Base-by-base conservation (phyloP, 1,140 invertebrate genomes). In the Saccostrea echinata region DNA sequence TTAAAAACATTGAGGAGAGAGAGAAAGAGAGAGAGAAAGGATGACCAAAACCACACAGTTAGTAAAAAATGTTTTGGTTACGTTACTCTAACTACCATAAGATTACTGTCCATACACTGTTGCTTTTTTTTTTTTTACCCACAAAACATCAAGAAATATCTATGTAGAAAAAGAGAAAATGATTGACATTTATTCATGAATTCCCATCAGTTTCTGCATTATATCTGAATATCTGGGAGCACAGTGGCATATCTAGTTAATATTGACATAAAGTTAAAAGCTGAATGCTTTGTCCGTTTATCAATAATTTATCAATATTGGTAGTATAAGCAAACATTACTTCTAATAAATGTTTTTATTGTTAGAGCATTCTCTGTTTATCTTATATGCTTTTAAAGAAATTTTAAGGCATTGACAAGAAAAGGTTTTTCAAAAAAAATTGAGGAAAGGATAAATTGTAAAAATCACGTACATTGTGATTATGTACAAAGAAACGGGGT, bases 71-170 rank as follows among this genome's bases (percentile, higher is more conserved):
- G 33, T 6, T 27, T 27, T 71, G 27, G 24, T 76, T 30, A 76
- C 27, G 16, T 16, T 64, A 21, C 21, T 76, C 68, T 76, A 76
- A 27, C 68, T 76, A 76, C 68, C 68, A 68, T 11, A 68, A 76
- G 24, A 76, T 33, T 71, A 71, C 68, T 71, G 30, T 33, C 30
- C 33, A 27, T 76, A 76, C 68, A 76, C 68, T 27, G 68, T 76
- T 43, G 43, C 9, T 43, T 43, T 4, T 43, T 3, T 43, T 43
- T 1, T 43, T 76, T 76, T 76, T 76, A 76, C 68, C 68, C 68
- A 76, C 68, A 76, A 76, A 76, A 76, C 68, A 76, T 76, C 68
- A 76, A 76, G 68, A 76, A 76, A 76, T 76, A 76, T 76, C 68
- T 76, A 76, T 33, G 68, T 76, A 27, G 68, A 76, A 76, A 76